Evolutionary conservation across 2,113 vertebrate genomes (phyloP).

Genomic region (Cavia aperea): DNA sequence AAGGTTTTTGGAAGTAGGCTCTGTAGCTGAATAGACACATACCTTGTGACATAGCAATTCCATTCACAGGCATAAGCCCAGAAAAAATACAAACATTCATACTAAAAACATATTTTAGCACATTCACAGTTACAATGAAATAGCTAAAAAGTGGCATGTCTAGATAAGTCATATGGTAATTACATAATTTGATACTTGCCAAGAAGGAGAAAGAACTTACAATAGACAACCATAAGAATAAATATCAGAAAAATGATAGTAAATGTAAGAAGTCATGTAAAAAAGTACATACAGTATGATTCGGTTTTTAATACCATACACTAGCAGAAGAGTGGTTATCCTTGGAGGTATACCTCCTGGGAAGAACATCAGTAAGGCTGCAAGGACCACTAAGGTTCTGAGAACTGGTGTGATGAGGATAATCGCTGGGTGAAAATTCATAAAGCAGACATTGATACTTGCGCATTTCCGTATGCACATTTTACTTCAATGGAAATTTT

Average conservation of each 20-base stretch:
- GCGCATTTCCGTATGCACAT: background rate
- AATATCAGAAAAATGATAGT: background rate
- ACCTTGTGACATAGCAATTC: background rate
- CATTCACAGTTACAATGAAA: background rate
- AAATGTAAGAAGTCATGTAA: background rate
- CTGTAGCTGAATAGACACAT: background rate
- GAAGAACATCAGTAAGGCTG: background rate
- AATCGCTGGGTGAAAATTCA: conserved; percentile 6
- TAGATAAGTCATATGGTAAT: background rate
- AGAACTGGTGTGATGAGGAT: background rate
- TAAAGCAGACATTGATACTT: background rate
- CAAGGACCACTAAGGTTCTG: background rate
- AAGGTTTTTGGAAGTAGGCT: background rate
- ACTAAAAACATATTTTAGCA: background rate
- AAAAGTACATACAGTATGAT: background rate
- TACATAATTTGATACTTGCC: background rate
- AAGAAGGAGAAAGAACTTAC: background rate
- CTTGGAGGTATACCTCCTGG: background rate
- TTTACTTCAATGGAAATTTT: background rate
- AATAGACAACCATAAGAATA: background rate
- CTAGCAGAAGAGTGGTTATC: background rate
- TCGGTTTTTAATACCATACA: background rate
- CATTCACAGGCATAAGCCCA: background rate
- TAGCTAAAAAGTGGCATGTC: background rate
- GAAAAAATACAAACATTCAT: background rate